Percentiles rank a stretch among this genome's conserved stretches.
phyloP scores from a whole-genome alignment of 1,140 invertebrate genomes.

The Bombus vancouverensis region DNA sequence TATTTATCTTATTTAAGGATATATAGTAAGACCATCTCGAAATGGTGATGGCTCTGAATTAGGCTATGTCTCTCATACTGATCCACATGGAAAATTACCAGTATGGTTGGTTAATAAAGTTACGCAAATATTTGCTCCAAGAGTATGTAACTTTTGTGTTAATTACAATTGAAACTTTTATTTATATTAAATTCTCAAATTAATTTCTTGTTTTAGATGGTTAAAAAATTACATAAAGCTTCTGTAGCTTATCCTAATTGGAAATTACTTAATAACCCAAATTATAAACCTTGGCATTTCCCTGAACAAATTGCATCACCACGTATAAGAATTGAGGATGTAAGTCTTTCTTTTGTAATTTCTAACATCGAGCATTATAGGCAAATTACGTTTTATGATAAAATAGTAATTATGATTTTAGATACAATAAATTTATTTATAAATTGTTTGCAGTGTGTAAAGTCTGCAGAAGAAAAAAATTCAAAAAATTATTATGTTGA shows the following conservation, averaged over 20 bases:
- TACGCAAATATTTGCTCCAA: slow-evolving; percentile 93
- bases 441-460: slow-evolving; percentile 76
- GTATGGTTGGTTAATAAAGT: slow-evolving; percentile 95
- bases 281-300: slow-evolving; percentile 92
- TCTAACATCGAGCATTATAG: slow-evolving; percentile 14
- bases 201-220: slow-evolving; percentile 80
- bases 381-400: not conserved
- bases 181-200: not conserved
- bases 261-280: slow-evolving; percentile 90
- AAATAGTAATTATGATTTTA: not conserved
- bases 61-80: slow-evolving; percentile 93
- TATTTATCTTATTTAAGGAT: slow-evolving; percentile 71
- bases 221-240: slow-evolving; percentile 92
- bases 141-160: slow-evolving; percentile 77
- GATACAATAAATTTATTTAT: slow-evolving; percentile 22
- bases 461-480: slow-evolving; percentile 80
- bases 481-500: slow-evolving; percentile 80
- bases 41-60: slow-evolving; percentile 87
- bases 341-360: slow-evolving; percentile 79
- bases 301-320: slow-evolving; percentile 91
- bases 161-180: not conserved
- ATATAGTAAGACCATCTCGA: slow-evolving; percentile 82
- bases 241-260: slow-evolving; percentile 89
- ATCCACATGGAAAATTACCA: slow-evolving; percentile 93
- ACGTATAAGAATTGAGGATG: slow-evolving; percentile 87